Evolutionary conservation across 1,140 invertebrate genomes (phyloP), one percentile per base, ranked within the genome.

Genomic region (Plodia interpunctella): DNA sequence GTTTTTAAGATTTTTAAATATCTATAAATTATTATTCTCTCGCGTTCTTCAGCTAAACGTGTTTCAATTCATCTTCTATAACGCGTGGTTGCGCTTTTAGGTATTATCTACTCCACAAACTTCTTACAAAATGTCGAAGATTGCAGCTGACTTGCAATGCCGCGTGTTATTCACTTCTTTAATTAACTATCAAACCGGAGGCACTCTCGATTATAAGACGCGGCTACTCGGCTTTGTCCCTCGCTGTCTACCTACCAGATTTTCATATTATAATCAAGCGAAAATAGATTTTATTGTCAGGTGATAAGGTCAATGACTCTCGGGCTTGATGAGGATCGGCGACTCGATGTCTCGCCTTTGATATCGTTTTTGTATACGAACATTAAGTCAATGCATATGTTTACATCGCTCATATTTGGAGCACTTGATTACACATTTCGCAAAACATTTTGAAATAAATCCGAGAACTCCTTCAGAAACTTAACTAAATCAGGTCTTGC

Each of bases 101-200:
- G 72, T 75, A 59, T 57, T 60, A 74, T 49, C 64, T 18, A 18
- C 74, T 76, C 70, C 53, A 25, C 50, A 57, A 35, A 51, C 53
- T 60, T 76, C 59, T 52, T 21, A 59, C 55, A 66, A 62, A 71
- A 62, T 68, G 70, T 69, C 68, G 73, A 74, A 77, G 78, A 81
- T 71, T 77, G 74, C 76, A 79, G 74, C 72, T 85, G 83, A 84
- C 78, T 83, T 78, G 78, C 72, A 79, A 73, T 73, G 73, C 76
- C 59, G 66, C 68, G 61, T 65, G 72, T 79, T 83, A 87, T 85
- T 87, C 82, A 84, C 76, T 81, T 80, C 82, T 84, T 88, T 88
- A 88, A 88, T 87, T 87, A 88, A 83, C 77, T 85, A 81, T 87
- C 79, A 76, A 77, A 79, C 72, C 75, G 74, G 73, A 75, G 79